Percentiles rank a stretch among this genome's conserved stretches.
Evolutionary conservation across 2,113 vertebrate species (phyloP).

Genomic region (Cyprinus carpio): DNA sequence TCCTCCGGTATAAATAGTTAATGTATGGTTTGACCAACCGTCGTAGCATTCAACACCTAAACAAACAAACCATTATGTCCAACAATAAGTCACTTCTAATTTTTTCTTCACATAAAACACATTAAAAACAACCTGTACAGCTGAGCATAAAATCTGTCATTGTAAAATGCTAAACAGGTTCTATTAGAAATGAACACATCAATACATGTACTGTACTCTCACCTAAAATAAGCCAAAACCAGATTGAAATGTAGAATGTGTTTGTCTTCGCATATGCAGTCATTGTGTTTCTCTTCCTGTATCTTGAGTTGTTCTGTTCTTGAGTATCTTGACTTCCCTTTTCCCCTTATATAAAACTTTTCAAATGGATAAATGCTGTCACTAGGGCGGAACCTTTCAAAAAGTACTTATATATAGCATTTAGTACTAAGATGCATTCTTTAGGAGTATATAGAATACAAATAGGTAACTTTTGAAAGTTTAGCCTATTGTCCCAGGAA

Average conservation of each 20-base stretch:
- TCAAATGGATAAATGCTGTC: background rate
- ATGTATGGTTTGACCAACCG: background rate
- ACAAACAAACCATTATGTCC: background rate
- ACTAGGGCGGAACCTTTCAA: background rate
- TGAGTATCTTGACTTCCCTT: background rate
- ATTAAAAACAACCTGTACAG: background rate
- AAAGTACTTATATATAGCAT: too few species aligned
- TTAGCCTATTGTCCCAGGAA: too few species aligned
- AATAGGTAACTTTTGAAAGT: too few species aligned
- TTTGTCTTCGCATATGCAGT: background rate
- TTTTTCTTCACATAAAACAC: background rate
- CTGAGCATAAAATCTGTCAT: background rate
- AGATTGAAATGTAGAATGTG: background rate
- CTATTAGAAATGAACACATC: background rate
- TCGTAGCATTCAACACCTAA: background rate
- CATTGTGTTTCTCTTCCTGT: background rate
- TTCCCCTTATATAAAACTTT: background rate
- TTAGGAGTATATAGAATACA: too few species aligned
- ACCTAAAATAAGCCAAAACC: slow-evolving; percentile 6
- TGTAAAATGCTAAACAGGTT: background rate
- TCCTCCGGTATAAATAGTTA: background rate
- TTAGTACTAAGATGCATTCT: too few species aligned
- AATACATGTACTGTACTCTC: background rate
- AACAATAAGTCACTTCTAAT: background rate
- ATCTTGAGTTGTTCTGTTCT: background rate